A percentile compares a stretch with the other conserved stretches of the same genome.
These are phyloP conservation scores for Chironomus riparius DNA, from an alignment of 2,888 invertebrate genomes.

Conservation along the genomic window DNA sequence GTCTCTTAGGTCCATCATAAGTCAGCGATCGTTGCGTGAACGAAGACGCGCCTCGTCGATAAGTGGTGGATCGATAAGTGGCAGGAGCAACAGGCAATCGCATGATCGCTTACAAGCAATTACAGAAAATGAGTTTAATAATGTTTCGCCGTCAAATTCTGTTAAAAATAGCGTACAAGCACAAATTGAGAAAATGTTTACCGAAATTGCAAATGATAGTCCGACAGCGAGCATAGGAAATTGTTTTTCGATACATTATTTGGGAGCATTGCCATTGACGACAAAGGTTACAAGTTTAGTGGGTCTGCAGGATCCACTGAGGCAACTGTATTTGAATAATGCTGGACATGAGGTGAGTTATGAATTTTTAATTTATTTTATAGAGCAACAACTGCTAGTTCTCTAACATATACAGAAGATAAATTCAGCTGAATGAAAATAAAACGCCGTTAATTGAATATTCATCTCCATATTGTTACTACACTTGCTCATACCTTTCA, in stretches of 20 bases:
- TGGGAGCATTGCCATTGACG: conserved; percentile 69
- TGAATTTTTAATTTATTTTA: too few relatives aligned
- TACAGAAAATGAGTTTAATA: conserved; percentile 31
- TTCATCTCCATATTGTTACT: not conserved
- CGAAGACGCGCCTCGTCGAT: conserved; percentile 17
- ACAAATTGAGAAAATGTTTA: conserved; percentile 78
- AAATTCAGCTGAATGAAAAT: conserved; percentile 25
- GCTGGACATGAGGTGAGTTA: conserved; percentile 36
- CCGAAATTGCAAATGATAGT: conserved; percentile 55
- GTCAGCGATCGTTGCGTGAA: conserved; percentile 22
- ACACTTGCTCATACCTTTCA: not conserved
- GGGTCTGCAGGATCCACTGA: conserved; percentile 71
- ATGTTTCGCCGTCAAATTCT: conserved; percentile 11
- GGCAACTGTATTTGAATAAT: conserved; percentile 54
- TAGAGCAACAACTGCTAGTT: too few relatives aligned
- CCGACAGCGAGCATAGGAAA: conserved; percentile 47
- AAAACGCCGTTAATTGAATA: conserved; percentile 4
- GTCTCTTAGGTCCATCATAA: conserved; percentile 14
- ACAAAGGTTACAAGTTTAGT: conserved; percentile 74
- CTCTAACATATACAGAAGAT: not conserved
- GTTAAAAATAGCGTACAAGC: conserved; percentile 71
- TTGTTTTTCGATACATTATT: conserved; percentile 65
- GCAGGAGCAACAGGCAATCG: conserved; percentile 9
- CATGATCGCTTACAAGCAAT: conserved; percentile 23
- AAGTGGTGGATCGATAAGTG: conserved; percentile 33